Percentiles rank a stretch among this genome's conserved stretches.
Conservation (phyloP, 2,888 invertebrate genomes). For the Coremacera marginata region DNA sequence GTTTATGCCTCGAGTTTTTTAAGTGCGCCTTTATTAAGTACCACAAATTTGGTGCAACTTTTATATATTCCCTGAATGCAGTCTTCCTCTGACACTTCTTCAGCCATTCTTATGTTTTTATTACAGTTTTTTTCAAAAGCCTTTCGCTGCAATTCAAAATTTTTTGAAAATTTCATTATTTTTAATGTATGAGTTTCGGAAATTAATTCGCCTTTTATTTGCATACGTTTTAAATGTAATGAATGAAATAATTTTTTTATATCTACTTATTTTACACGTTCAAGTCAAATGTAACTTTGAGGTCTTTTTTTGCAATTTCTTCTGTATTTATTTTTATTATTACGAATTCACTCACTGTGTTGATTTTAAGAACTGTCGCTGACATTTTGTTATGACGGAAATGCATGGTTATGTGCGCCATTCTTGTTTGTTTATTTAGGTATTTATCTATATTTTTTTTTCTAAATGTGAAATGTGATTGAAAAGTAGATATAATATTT, state of each 20-base stretch:
- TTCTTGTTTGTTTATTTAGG: constrained; percentile 7
- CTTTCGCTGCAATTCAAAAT: too few relatives aligned
- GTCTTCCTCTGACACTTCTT: too few relatives aligned
- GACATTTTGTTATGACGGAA: constrained; percentile 36
- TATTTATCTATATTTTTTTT: not conserved
- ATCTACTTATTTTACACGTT: not conserved
- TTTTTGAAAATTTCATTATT: too few relatives aligned
- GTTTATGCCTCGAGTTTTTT: too few relatives aligned
- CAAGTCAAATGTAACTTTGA: not conserved
- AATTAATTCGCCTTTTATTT: not conserved
- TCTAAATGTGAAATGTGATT: not conserved
- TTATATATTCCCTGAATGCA: too few relatives aligned
- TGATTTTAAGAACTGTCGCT: constrained; percentile 16
- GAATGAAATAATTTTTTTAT: too few relatives aligned
- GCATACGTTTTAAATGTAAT: not conserved
- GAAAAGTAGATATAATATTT: not conserved
- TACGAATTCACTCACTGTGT: not conserved
- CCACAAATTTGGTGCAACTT: too few relatives aligned
- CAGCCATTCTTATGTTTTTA: too few relatives aligned
- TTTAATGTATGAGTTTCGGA: not conserved
- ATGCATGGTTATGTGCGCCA: constrained; percentile 28
- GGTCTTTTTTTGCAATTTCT: not conserved
- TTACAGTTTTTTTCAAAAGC: too few relatives aligned
- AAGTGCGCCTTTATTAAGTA: too few relatives aligned
- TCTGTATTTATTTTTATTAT: constrained; percentile 2